Evolutionary conservation across 2,113 vertebrate species (phyloP).

Genomic region (Lamprotornis superbus): DNA sequence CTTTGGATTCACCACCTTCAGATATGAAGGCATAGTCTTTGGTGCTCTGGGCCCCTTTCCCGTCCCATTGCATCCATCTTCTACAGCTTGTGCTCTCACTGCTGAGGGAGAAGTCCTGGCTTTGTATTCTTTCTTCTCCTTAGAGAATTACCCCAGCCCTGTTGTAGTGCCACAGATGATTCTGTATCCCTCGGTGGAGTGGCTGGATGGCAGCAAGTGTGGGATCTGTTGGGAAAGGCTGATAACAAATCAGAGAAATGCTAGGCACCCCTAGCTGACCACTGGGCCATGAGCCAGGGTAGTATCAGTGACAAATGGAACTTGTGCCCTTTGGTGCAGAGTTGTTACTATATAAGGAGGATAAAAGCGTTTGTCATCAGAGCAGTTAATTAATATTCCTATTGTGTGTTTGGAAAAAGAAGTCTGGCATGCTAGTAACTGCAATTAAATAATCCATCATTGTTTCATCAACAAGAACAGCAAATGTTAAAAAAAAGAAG

Average conservation of each 20-base stretch:
- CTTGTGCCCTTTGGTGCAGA: not conserved
- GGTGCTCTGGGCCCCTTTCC: not conserved
- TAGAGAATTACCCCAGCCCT: not conserved
- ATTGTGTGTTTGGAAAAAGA: slow-evolving; percentile 38
- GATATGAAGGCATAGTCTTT: not conserved
- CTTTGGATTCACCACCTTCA: not conserved
- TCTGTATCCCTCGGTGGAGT: not conserved
- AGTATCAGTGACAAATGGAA: not conserved
- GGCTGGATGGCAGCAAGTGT: fast-evolving
- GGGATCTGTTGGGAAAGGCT: not conserved
- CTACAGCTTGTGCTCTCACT: not conserved
- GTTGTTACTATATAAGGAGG: slow-evolving; percentile 50
- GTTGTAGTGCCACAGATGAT: fast-evolving
- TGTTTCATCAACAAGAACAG: not conserved
- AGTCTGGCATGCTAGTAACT: not conserved
- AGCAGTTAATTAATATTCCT: slow-evolving; percentile 18
- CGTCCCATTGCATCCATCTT: not conserved
- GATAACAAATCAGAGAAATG: not conserved
- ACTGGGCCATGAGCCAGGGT: fast-evolving
- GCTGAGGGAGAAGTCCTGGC: not conserved
- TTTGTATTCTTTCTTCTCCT: not conserved
- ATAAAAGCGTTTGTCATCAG: not conserved
- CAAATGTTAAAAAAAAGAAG: not conserved
- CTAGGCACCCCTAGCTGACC: not conserved
- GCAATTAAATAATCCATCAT: slow-evolving; percentile 11